Evolutionary conservation across 30 jellyfish, hydroid and myxozoan species (phyloP).

Genomic region (Aurelia aurita complex sp. Pacific): DNA sequence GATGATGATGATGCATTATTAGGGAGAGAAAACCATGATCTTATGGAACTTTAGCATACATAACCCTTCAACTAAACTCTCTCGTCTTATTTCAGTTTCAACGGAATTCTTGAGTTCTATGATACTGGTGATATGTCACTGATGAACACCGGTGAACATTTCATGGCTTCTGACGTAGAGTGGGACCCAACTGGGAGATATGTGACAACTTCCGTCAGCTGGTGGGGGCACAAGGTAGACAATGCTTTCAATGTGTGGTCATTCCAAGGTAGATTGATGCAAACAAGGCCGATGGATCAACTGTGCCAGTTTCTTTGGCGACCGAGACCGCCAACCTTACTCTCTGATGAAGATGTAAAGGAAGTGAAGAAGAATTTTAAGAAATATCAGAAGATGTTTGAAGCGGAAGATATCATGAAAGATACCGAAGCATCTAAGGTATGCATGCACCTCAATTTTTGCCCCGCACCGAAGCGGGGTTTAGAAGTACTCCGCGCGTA

Average conservation of each 20-base stretch:
- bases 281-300: slow-evolving; percentile 84
- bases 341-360: slow-evolving; percentile 73
- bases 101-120: slow-evolving; percentile 89
- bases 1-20: too few relatives aligned
- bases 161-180: slow-evolving; percentile 97
- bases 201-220: slow-evolving; percentile 91
- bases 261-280: slow-evolving; percentile 92
- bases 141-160: slow-evolving; percentile 92
- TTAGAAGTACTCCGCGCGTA: too few relatives aligned
- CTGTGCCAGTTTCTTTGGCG: slow-evolving; percentile 97
- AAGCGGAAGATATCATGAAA: slow-evolving; percentile 91
- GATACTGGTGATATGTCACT: slow-evolving; percentile 95
- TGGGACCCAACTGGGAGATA: slow-evolving; percentile 99
- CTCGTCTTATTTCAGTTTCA: slow-evolving; percentile 49
- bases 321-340: slow-evolving; percentile 92
- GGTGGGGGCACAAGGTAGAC: slow-evolving; percentile 99
- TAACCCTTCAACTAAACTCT: too few relatives aligned
- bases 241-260: slow-evolving; percentile 95
- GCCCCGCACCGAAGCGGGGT: too few relatives aligned
- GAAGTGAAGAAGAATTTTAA: slow-evolving; percentile 87
- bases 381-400: slow-evolving; percentile 94
- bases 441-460: too few relatives aligned
- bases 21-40: too few relatives aligned
- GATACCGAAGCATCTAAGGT: slow-evolving; percentile 97
- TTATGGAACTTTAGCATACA: too few relatives aligned